A percentile compares a stretch with the other conserved stretches of the same genome.
Conservation (phyloP, 1,140 invertebrate genomes). For the Drosophila sproati region DNA sequence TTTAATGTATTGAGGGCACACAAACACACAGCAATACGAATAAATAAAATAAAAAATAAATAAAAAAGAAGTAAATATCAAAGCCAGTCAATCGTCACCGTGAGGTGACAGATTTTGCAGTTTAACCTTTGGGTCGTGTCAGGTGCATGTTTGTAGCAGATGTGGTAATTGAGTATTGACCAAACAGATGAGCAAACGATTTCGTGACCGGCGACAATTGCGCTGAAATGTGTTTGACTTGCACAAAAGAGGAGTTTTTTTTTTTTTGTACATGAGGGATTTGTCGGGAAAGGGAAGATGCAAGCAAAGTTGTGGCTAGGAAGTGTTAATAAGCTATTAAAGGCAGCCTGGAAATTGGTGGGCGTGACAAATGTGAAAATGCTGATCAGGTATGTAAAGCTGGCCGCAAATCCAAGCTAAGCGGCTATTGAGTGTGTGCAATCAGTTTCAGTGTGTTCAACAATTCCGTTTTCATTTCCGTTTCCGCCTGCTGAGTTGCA, state of each 20-base stretch:
- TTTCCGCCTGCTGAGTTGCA: slow-evolving; percentile 52
- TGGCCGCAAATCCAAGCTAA: slow-evolving; percentile 68
- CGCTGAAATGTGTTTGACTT: slow-evolving; percentile 37
- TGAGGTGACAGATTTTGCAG: slow-evolving; percentile 63
- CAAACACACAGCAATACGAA: slow-evolving; percentile 11
- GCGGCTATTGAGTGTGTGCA: slow-evolving; percentile 44
- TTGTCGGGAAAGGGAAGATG: neutral
- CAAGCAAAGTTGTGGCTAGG: neutral
- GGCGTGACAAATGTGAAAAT: slow-evolving; percentile 16
- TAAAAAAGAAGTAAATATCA: slow-evolving; percentile 42
- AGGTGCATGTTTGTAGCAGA: slow-evolving; percentile 16
- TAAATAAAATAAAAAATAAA: slow-evolving; percentile 31
- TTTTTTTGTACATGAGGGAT: neutral
- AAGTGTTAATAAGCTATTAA: slow-evolving; percentile 66
- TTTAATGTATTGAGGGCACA: slow-evolving; percentile 44
- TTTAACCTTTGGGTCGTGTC: slow-evolving; percentile 52
- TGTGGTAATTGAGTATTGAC: slow-evolving; percentile 73
- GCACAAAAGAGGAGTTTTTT: slow-evolving; percentile 47
- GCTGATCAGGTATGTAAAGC: slow-evolving; percentile 20
- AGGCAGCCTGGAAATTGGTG: slow-evolving; percentile 5
- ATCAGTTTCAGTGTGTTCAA: slow-evolving; percentile 71
- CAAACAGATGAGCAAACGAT: slow-evolving; percentile 58
- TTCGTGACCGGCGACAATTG: slow-evolving; percentile 68
- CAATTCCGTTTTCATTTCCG: slow-evolving; percentile 51
- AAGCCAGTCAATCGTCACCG: slow-evolving; percentile 24